Evolutionary conservation across 2,888 invertebrate genomes (phyloP).

Genomic region (Drosophila neotestacea): DNA sequence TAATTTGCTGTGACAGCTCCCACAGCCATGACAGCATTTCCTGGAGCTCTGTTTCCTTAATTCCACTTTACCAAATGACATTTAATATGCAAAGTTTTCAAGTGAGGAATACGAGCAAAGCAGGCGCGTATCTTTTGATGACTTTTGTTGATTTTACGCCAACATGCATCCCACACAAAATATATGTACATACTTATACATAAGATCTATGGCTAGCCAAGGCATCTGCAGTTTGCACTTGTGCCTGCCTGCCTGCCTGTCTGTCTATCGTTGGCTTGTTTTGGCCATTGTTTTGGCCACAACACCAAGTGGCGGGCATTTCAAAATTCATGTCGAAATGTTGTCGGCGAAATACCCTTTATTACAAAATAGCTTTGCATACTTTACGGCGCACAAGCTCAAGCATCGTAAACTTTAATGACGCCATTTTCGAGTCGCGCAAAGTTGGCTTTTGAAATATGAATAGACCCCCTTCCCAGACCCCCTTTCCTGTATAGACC

Average conservation of each 20-base stretch:
- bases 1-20: conserved; percentile 79
- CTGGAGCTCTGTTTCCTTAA: conserved; percentile 65
- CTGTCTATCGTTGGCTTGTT: conserved; percentile 1
- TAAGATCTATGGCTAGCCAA: conserved; percentile 53
- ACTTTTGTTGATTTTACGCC: conserved; percentile 80
- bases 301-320: conserved; percentile 56
- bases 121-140: conserved; percentile 78
- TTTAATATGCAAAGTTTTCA: conserved; percentile 83
- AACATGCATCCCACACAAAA: conserved; percentile 38
- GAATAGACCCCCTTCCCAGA: conserved; percentile 60
- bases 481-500: neutral
- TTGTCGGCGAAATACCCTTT: conserved; percentile 75
- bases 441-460: conserved; percentile 80
- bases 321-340: conserved; percentile 69
- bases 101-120: conserved; percentile 29
- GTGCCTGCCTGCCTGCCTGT: conserved; percentile 4
- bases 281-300: conserved; percentile 58
- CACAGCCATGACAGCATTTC: conserved; percentile 51
- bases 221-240: conserved; percentile 51
- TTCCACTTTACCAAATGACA: conserved; percentile 83
- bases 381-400: conserved; percentile 67
- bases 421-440: conserved; percentile 77
- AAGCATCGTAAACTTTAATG: conserved; percentile 79
- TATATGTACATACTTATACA: conserved; percentile 1
- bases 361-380: conserved; percentile 76